A percentile compares a stretch with the other conserved stretches of the same genome.
phyloP scores from a whole-genome alignment of 1,140 invertebrate species.

The Drosophila parabipectinata region DNA sequence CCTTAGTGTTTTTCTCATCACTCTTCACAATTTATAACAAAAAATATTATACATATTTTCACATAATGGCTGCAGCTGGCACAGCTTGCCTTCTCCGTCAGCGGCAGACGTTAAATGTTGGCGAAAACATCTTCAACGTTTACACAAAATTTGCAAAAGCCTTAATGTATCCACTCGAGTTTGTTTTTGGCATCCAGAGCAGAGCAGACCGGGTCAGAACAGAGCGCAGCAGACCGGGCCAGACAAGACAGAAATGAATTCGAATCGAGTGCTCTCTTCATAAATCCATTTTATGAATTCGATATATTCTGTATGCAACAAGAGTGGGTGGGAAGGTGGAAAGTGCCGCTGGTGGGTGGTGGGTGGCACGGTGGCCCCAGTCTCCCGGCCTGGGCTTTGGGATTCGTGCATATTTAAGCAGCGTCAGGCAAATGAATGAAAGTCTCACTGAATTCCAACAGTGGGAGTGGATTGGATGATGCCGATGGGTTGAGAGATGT shows the following conservation, averaged over 20 bases:
- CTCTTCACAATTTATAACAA: neutral
- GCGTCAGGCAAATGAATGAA: constrained; percentile 74
- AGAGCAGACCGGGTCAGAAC: constrained; percentile 2
- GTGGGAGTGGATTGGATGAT: constrained; percentile 29
- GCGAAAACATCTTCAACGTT: constrained; percentile 14
- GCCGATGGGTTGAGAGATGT: constrained; percentile 32
- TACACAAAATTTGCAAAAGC: constrained; percentile 42
- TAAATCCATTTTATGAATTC: constrained; percentile 77
- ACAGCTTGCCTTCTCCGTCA: constrained; percentile 24
- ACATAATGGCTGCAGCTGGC: constrained; percentile 31
- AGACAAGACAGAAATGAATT: constrained; percentile 7
- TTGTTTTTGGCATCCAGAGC: constrained; percentile 31
- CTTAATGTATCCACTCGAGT: constrained; percentile 53
- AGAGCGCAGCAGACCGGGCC: constrained; percentile 14
- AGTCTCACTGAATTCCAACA: constrained; percentile 60
- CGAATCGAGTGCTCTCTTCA: constrained; percentile 46
- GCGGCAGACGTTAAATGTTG: constrained; percentile 28
- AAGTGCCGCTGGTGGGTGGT: neutral
- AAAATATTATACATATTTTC: neutral
- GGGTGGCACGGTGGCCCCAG: neutral
- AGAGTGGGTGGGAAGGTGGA: constrained; percentile 15
- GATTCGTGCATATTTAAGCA: constrained; percentile 70
- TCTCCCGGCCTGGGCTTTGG: neutral
- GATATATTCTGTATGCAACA: constrained; percentile 65
- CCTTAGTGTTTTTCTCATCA: neutral